Evolutionary conservation across 1,140 invertebrate species (phyloP).

Genomic region (Lepidurus couesii): DNA sequence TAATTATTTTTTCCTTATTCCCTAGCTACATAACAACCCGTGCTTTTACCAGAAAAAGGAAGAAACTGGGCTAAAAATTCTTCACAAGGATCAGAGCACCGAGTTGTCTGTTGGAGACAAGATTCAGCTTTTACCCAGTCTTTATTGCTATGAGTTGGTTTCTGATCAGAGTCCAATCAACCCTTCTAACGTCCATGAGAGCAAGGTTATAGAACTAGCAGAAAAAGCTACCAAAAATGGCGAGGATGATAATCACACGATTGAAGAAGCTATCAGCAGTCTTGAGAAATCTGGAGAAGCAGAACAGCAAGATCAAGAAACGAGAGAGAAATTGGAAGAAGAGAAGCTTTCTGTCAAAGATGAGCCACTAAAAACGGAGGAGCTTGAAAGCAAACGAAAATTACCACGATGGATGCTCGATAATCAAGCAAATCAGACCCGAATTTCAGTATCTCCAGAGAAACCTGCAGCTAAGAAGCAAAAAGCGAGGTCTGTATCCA

Average conservation of each 20-base stretch:
- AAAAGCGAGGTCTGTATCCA: background rate
- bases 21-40: background rate
- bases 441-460: background rate
- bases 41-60: background rate
- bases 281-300: background rate
- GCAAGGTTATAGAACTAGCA: no score
- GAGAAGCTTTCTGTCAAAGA: background rate
- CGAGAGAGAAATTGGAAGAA: background rate
- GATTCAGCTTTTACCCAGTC: background rate
- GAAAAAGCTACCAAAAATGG: background rate
- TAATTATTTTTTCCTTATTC: background rate
- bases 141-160: background rate
- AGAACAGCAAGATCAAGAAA: background rate
- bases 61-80: background rate
- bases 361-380: background rate
- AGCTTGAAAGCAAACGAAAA: background rate
- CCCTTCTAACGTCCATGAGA: no score
- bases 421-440: background rate
- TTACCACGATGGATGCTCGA: conserved; percentile 27
- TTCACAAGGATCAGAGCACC: background rate
- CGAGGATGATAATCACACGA: background rate
- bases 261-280: background rate
- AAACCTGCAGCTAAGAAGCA: background rate
- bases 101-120: background rate
- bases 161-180: background rate